Evolutionary conservation across 1,140 invertebrate genomes (phyloP).

Genomic region (Aricia agestis): DNA sequence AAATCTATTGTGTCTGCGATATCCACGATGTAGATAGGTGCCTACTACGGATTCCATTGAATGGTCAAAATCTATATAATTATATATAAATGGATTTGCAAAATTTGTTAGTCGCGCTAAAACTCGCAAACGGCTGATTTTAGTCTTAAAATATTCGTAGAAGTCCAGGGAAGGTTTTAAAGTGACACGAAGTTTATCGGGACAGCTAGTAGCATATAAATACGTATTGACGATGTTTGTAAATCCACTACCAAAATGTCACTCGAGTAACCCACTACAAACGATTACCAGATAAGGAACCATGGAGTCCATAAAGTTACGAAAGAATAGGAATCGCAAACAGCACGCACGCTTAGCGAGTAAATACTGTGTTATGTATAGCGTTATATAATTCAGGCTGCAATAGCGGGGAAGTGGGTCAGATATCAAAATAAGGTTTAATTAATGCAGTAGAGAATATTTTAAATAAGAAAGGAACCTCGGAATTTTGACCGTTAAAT

Average conservation of each 20-base stretch:
- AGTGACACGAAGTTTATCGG: no score
- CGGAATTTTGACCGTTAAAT: neutral
- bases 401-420: slow-evolving; percentile 1
- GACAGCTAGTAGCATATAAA: no score
- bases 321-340: neutral
- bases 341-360: neutral
- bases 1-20: no score
- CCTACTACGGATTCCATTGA: no score
- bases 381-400: neutral
- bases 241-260: neutral
- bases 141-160: no score
- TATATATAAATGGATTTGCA: no score
- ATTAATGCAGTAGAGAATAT: neutral
- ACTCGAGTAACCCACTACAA: neutral
- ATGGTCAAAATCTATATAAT: no score
- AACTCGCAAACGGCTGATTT: no score
- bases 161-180: no score
- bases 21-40: no score
- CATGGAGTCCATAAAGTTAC: neutral
- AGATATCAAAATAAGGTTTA: neutral
- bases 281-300: neutral
- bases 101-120: no score
- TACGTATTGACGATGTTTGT: no score
- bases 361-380: neutral
- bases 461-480: neutral